Conservation (phyloP, 2,113 vertebrate species). For the Machaerirhynchus nigripectus region DNA sequence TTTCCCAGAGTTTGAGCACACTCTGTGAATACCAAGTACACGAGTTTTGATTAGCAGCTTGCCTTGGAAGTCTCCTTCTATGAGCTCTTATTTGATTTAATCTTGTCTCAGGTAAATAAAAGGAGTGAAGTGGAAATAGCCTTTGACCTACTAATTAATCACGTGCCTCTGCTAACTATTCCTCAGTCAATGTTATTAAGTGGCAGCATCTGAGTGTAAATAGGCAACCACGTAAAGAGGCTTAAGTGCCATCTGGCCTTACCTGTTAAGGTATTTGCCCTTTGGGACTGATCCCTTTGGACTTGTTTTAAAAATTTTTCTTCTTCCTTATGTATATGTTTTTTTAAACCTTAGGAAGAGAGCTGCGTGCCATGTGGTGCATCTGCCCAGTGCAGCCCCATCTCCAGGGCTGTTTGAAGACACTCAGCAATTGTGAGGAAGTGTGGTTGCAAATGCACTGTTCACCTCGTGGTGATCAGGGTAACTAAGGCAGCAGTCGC, state of each 20-base stretch:
- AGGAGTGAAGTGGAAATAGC: background rate
- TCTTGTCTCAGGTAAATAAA: constrained; percentile 41
- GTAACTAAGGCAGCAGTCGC: background rate
- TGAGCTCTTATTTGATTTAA: constrained; percentile 2
- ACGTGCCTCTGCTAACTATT: constrained; percentile 5
- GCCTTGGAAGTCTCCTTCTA: background rate
- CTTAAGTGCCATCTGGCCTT: constrained; percentile 9
- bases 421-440: background rate
- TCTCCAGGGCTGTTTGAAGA: background rate
- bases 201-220: background rate
- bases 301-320: background rate
- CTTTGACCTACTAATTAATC: constrained; percentile 46
- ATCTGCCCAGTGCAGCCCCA: background rate
- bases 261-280: background rate
- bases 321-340: background rate
- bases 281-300: background rate
- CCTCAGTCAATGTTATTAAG: background rate
- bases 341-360: background rate
- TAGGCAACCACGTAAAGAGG: background rate
- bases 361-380: background rate
- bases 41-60: background rate
- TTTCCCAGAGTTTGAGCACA: background rate
- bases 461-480: background rate
- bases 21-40: background rate
- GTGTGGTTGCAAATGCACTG: background rate